These are phyloP conservation scores for Prosopocoilus inquinatus DNA, from an alignment of 2,888 invertebrate species.

Conservation along the genomic window DNA sequence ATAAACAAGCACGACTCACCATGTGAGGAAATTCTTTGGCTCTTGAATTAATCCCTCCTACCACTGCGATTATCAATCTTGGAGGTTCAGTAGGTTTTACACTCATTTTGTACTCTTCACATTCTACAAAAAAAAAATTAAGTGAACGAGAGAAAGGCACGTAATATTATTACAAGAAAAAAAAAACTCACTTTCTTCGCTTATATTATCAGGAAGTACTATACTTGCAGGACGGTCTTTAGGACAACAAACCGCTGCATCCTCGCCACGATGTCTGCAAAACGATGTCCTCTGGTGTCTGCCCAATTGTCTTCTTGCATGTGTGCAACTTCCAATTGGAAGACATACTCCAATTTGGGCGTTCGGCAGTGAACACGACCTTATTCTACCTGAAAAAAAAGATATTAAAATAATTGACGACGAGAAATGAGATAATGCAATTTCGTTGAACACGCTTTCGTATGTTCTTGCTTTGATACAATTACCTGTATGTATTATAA, in stretches of 20 bases:
- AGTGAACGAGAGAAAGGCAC: background rate
- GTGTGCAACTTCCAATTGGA: background rate
- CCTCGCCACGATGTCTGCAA: background rate
- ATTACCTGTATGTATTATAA: too few relatives aligned
- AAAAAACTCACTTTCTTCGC: background rate
- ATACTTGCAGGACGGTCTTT: background rate
- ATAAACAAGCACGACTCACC: background rate
- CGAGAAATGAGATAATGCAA: too few relatives aligned
- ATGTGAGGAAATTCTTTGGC: constrained; percentile 9
- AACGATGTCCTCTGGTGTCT: background rate
- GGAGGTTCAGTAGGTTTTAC: background rate
- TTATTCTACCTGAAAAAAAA: background rate
- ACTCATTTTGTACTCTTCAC: background rate
- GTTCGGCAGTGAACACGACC: background rate
- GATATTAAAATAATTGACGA: too few relatives aligned
- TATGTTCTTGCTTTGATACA: too few relatives aligned
- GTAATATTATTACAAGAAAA: too few relatives aligned
- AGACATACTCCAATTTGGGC: background rate
- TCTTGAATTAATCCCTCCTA: constrained; percentile 5
- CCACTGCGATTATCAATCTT: background rate
- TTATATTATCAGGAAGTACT: background rate
- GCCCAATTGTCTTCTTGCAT: background rate
- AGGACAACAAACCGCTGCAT: background rate
- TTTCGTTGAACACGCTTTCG: too few relatives aligned
- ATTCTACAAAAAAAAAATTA: background rate